Evolutionary conservation across 2,113 vertebrate species (phyloP).

Genomic region (Thunnus thynnus): DNA sequence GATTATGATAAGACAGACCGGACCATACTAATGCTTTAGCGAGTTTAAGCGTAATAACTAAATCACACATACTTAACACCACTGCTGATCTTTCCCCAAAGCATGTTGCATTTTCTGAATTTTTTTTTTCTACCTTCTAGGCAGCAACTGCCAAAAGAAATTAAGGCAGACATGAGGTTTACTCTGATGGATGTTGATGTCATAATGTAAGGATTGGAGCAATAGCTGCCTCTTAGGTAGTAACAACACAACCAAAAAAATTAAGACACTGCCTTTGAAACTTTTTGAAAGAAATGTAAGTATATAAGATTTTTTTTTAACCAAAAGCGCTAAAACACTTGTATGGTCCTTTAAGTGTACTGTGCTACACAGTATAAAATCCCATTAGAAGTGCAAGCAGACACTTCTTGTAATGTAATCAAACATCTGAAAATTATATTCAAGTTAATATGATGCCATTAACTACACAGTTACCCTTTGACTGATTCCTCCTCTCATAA

Average conservation of each 20-base stretch:
- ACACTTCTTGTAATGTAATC: neutral
- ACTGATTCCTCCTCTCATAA: neutral
- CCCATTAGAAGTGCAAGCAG: constrained; percentile 5
- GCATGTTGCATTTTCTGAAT: neutral
- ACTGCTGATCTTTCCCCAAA: constrained; percentile 4
- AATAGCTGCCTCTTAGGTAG: neutral
- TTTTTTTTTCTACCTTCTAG: neutral
- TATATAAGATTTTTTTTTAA: neutral
- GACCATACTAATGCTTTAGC: neutral
- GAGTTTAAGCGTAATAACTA: neutral
- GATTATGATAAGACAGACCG: neutral
- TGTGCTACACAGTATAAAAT: neutral
- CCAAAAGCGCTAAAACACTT: neutral
- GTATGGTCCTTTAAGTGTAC: neutral
- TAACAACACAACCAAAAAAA: constrained; percentile 16
- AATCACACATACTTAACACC: neutral
- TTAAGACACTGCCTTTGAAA: neutral
- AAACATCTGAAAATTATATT: constrained; percentile 21
- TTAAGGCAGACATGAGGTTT: neutral
- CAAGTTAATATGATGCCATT: constrained; percentile 9
- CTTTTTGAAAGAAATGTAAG: constrained; percentile 11
- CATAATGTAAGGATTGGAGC: neutral
- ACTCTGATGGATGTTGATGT: neutral
- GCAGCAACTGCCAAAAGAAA: neutral
- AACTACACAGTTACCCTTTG: neutral